Base-by-base conservation (phyloP, 2,888 invertebrate genomes). In the Agelastica alni region DNA sequence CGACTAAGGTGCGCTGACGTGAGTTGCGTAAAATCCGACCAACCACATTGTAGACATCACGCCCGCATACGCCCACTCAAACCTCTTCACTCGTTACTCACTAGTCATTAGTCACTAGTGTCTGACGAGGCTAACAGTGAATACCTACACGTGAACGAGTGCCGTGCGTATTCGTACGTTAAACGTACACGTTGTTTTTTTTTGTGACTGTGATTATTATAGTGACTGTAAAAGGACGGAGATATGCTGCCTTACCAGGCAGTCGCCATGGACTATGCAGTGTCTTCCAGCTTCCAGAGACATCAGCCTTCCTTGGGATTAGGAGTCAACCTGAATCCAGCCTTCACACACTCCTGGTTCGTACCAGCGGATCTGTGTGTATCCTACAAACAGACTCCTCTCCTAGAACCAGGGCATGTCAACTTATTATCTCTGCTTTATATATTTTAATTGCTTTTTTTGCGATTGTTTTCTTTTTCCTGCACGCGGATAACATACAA, bases 311-410 rank as follows among this genome's bases (percentile, higher is more conserved):
- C 76, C 56, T 72, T 77, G 56, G 80, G 75, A 70, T 77, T 76
- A 74, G 77, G 77, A 64, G 76, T 81, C 80, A 85, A 79, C 82
- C 84, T 77, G 83, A 85, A 77, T 63, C 86, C 93, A 74, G 88
- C 89, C 74, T 93, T 93, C 85, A 89, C 91, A 77, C 93, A 93
- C 85, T 93, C 93, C 83, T 93, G 93, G 93, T 91, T 93, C 86
- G 91, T 92, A 81, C 88, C 89, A 83, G 90, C 91, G 88, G 91
- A 92, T 84, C 86, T 92, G 83, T 91, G 91, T 87, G 87, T 90
- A 85, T 89, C 91, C 82, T 87, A 85, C 81, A 87, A 86, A 81
- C 86, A 87, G 83, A 75, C 75, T 77, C 85, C 88, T 85, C 87
- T 87, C 84, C 88, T 92, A 83, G 91, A 92, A 86, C 91, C 91